Evolutionary conservation across 2,888 invertebrate species (phyloP), one percentile per base, ranked within the genome.

Genomic region (Eilema griseolum): DNA sequence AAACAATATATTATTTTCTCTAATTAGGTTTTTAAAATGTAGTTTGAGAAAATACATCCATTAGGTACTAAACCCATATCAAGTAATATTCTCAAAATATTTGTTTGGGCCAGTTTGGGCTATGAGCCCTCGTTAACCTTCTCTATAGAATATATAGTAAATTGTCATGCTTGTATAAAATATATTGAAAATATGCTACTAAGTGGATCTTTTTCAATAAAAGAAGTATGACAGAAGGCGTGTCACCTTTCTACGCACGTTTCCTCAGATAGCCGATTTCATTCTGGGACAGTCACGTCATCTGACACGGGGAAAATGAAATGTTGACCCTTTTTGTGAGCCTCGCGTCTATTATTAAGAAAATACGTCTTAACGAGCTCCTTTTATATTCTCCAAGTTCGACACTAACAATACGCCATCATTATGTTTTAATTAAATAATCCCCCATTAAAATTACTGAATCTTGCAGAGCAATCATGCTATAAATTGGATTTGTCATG

Each of bases 361-460:
- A 86, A 83, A 86, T 85, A 87, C 85, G 86, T 86, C 88, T 88
- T 92, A 90, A 92, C 89, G 88, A 92, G 89, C 87, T 89, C 85
- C 88, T 90, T 92, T 91, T 87, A 88, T 88, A 83, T 84, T 85
- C 78, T 86, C 79, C 82, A 89, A 89, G 88, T 89, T 87, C 84
- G 84, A 82, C 85, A 83, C 81, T 85, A 87, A 90, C 90, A 92
- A 92, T 89, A 86, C 87, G 81, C 81, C 75, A 82, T 83, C 87
- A 89, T 91, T 90, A 74, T 85, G 78, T 78, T 81, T 79, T 80
- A 83, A 84, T 86, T 85, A 83, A 83, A 52, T 81, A 81, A 82
- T 79, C 72, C 74, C 82, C 83, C 79, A 85, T 85, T 85, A 83
- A 83, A 81, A 79, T 74, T 61, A 78, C 61, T 75, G 69, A 20